phyloP scores from a whole-genome alignment of 2,888 invertebrate species.

The Leptogaster cylindrica region DNA sequence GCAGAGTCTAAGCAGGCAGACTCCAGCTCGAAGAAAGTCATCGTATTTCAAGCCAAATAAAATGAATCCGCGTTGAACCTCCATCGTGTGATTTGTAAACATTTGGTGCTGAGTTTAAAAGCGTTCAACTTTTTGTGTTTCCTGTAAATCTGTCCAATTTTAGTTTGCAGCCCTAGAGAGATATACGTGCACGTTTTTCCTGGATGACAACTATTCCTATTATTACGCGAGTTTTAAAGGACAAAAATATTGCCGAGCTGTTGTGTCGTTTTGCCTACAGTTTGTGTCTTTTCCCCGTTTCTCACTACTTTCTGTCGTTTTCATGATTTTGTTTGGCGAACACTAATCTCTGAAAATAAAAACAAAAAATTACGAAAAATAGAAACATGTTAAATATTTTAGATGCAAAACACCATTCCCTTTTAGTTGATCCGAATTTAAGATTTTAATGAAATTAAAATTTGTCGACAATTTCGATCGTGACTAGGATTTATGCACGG shows the following conservation, averaged over 20 bases:
- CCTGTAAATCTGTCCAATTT: conserved; percentile 4
- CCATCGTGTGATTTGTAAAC: conserved; percentile 5
- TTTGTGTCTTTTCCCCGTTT: conserved; percentile 32
- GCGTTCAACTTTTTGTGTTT: background rate
- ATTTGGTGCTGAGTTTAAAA: conserved; percentile 6
- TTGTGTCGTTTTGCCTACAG: background rate
- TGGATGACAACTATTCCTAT: conserved; percentile 30
- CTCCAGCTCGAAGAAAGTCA: conserved; percentile 22
- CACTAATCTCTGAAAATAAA: conserved; percentile 11
- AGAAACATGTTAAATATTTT: background rate
- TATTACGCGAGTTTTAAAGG: conserved; percentile 9
- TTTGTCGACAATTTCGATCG: too few species aligned
- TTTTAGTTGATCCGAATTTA: background rate
- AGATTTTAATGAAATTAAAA: too few species aligned
- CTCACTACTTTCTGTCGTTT: conserved; percentile 36
- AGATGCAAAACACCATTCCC: too few species aligned
- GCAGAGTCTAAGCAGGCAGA: conserved; percentile 30
- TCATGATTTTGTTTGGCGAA: conserved; percentile 25
- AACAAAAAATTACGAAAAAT: background rate
- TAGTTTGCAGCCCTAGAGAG: background rate
- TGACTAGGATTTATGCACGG: too few species aligned
- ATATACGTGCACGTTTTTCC: conserved; percentile 20
- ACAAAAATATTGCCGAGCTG: conserved; percentile 4
- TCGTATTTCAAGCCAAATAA: background rate
- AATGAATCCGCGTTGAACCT: background rate